Base-by-base conservation (phyloP, 2,113 vertebrate genomes). In the Mobula hypostoma region DNA sequence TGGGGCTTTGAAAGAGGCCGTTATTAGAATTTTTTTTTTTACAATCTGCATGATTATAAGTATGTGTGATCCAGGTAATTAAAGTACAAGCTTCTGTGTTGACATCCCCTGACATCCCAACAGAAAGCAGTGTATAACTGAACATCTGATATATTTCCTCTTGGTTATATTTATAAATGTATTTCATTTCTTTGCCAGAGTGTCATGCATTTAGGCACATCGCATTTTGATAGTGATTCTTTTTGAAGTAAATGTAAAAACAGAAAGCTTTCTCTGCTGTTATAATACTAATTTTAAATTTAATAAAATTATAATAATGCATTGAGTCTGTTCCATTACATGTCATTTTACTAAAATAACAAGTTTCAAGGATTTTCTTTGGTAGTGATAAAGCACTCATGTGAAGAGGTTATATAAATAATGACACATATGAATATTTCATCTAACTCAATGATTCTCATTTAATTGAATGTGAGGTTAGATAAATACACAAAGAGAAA, bases 351-450 rank as follows among this genome's bases (percentile, higher is more conserved):
- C n/a, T 85, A 2, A 61, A 85, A 74, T 17, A 74, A 15, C 5
- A 21, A 72, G 19, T 74, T 74, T 66, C 85, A 29, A 29, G n/a
- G 61, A n/a, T 66, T 88, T 66, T 66, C 58, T n/a, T 66, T 17
- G 58, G n/a, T 66, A 19, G 29, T 68, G 61, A 90, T 32, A 15
- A 90, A 90, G 29, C 61, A 8, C 29, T 90, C 29, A 14, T 66
- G 66, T 90, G 58, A 90, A 90, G 12, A 29, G 63, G 85, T n/a
- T 63, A 63, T 32, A 63, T 88, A 63, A 88, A 88, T 88, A 63
- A 88, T 29, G 82, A 61, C 82, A 85, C 24, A 7, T 87, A 15
- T 87, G 58, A n/a, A 63, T n/a, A 12, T 87, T 87, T 87, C 83
- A 63, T 63, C 56, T 58, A 63, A n/a, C 48, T 61, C 83, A 63